These are phyloP conservation scores for Lepisosteus oculatus DNA, from an alignment of 2,113 vertebrate species.

Conservation along the genomic window DNA sequence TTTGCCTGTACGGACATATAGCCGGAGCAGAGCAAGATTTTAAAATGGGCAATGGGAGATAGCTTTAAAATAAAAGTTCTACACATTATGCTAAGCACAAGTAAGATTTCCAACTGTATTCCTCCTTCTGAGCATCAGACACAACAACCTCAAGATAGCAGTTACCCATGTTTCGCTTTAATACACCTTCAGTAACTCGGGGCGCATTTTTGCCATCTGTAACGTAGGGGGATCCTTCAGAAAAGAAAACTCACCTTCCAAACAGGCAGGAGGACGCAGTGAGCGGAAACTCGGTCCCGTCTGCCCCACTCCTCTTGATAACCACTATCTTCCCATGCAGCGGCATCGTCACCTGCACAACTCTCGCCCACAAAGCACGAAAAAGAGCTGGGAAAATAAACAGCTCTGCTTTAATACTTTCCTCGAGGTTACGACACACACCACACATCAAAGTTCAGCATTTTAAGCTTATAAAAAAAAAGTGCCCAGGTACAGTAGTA, in stretches of 20 bases:
- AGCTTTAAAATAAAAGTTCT: neutral
- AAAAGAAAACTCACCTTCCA: slow-evolving; percentile 71
- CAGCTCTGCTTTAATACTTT: neutral
- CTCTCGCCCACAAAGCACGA: too few species aligned
- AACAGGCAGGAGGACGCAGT: slow-evolving; percentile 75
- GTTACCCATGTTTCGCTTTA: too few species aligned
- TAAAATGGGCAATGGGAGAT: neutral
- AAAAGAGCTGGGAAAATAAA: neutral
- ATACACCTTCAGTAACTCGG: too few species aligned
- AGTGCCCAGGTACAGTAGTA: too few species aligned
- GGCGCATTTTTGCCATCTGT: too few species aligned
- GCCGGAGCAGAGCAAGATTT: neutral
- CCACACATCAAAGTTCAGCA: too few species aligned
- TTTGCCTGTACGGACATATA: neutral
- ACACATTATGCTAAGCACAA: too few species aligned
- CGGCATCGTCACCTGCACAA: slow-evolving; percentile 64
- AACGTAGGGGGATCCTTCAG: neutral
- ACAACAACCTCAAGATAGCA: too few species aligned
- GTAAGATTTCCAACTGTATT: neutral
- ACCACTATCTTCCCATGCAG: slow-evolving; percentile 77
- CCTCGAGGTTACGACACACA: neutral
- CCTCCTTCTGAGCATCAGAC: too few species aligned
- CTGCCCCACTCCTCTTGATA: slow-evolving; percentile 75
- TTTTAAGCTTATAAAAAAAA: neutral
- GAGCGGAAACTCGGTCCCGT: slow-evolving; percentile 80